Evolutionary conservation across 1,140 invertebrate genomes (phyloP), one percentile per base, ranked within the genome.

Genomic region (Pomacea maculata): DNA sequence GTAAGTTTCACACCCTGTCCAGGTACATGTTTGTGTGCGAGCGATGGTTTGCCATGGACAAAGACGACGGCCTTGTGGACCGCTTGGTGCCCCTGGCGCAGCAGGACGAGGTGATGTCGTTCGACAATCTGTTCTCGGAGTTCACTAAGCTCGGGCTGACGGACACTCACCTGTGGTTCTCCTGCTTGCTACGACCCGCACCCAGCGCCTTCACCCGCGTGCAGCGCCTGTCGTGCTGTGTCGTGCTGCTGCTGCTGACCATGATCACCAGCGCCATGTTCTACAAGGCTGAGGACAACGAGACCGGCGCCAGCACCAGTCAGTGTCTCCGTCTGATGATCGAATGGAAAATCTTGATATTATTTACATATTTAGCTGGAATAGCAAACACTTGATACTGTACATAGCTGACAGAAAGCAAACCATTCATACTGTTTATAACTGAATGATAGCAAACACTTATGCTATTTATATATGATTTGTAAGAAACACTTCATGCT

Each of bases 261-360:
- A 92, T 92, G 91, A 90, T 91, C 29, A 83, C 89, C 64, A 92
- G 91, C 80, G 90, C 90, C 52, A 91, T 92, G 90, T 92, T 91
- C 84, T 92, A 88, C 82, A 65, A 80, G 82, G 65, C 75, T 0
- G 75, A 78, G n/a, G 75, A 78, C 45, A 14, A 17, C 15, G 75
- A 78, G 75, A 78, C 75, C 3, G 75, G 75, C 2, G 75, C 65
- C 63, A 78, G 75, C n/a, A 45, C 75, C 34, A 78, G 75, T 78
- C 15, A 67, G 75, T 68, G 25, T 6, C 34, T 45, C 34, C 34
- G 1, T 45, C 34, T 45, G 34, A 2, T 45, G 34, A 45, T 45
- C 34, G 0, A 6, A 45, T 45, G 6, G 34, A 45, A 45, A 45
- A 2, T 4, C 34, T 45, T 45, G 34, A 45, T 45, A 45, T 45